Evolutionary conservation across 2,888 invertebrate genomes (phyloP).

Genomic region (Dicycla oo): DNA sequence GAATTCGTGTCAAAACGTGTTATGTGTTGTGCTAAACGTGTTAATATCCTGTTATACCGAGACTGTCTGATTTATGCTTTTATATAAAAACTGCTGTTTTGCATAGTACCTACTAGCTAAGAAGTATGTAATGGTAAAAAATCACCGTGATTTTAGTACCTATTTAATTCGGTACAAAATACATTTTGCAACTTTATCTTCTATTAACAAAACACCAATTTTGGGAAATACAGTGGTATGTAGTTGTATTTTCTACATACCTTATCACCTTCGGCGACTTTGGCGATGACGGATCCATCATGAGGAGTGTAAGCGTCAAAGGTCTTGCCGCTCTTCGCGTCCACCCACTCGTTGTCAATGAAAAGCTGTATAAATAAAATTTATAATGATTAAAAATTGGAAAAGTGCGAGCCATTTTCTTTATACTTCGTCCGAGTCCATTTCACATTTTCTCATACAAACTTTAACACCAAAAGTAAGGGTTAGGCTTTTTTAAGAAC

Average conservation of each 20-base stretch:
- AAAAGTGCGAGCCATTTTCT: neutral
- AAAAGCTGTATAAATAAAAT: constrained; percentile 73
- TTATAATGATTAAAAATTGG: neutral
- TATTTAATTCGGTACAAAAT: no score
- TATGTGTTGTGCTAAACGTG: no score
- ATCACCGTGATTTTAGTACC: neutral
- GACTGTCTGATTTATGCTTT: neutral
- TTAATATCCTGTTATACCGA: no score
- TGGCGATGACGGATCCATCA: constrained; percentile 93
- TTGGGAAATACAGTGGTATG: neutral
- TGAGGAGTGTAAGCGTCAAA: constrained; percentile 95
- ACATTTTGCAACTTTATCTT: neutral
- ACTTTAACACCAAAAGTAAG: neutral
- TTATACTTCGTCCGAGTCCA: no score
- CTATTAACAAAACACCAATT: neutral
- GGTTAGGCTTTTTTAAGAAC: no score
- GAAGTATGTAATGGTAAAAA: neutral
- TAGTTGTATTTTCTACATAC: constrained; percentile 77
- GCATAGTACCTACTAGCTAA: neutral
- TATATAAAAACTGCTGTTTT: neutral
- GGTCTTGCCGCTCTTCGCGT: constrained; percentile 94
- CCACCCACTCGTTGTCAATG: constrained; percentile 88
- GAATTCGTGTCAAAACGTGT: neutral
- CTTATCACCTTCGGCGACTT: constrained; percentile 96
- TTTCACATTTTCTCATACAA: neutral